phyloP scores from a whole-genome alignment of 2,113 vertebrate species.

The Carollia perspicillata region DNA sequence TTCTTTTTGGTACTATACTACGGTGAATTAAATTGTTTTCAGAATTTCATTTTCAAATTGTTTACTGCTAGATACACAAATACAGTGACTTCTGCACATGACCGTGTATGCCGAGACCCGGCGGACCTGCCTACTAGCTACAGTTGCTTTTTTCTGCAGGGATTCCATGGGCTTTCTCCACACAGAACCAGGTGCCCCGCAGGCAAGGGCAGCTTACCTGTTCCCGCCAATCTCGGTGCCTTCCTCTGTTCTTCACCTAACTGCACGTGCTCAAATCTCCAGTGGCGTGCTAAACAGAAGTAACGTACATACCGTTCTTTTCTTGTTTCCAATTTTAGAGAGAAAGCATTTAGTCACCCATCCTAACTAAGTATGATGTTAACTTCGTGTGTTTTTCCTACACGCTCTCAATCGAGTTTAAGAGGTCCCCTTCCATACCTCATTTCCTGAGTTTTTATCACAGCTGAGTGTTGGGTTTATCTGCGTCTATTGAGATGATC shows the following conservation, averaged over 20 bases:
- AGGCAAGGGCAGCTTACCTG: not conserved
- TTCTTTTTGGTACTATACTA: not conserved
- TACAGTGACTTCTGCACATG: not conserved
- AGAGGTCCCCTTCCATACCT: not conserved
- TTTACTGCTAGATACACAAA: not conserved
- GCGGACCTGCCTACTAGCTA: not conserved
- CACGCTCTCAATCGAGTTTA: not conserved
- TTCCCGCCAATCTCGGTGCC: not conserved
- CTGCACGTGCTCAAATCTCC: not conserved
- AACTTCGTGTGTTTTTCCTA: not conserved
- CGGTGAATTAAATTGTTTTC: not conserved
- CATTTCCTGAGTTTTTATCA: not conserved
- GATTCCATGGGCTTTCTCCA: not conserved
- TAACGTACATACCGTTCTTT: not conserved
- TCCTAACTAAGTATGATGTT: not conserved
- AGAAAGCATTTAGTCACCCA: not conserved
- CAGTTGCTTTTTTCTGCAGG: not conserved
- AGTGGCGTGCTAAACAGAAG: not conserved
- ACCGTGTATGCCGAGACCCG: not conserved
- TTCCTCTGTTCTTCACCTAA: not conserved
- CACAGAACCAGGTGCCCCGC: not conserved
- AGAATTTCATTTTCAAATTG: not conserved
- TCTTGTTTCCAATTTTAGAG: not conserved
- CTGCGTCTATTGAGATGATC: not conserved
- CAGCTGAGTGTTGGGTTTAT: not conserved